Percentiles rank a stretch among this genome's conserved stretches.
These are phyloP conservation scores for Ramazzottius varieornatus DNA, from an alignment of 2,888 invertebrate genomes.

Conservation along the genomic window DNA sequence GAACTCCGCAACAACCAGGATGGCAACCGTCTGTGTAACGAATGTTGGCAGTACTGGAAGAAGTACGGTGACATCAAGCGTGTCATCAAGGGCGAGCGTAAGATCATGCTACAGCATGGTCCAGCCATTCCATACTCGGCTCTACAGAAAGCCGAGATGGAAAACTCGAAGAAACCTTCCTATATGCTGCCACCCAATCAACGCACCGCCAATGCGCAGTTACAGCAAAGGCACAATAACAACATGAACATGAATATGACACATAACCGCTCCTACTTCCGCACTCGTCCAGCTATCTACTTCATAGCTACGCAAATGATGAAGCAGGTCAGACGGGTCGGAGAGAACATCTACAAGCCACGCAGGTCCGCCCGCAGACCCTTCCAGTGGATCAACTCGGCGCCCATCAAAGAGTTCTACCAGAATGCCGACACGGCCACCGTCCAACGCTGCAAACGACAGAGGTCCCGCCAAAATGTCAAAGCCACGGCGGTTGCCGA, in stretches of 20 bases:
- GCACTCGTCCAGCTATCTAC: conserved; percentile 23
- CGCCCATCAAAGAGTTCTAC: conserved; percentile 22
- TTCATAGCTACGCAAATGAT: conserved; percentile 22
- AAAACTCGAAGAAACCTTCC: background rate
- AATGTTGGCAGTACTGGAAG: conserved; percentile 94
- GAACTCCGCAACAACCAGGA: conserved; percentile 33
- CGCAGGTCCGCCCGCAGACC: conserved; percentile 19
- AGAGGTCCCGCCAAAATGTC: background rate
- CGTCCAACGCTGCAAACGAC: conserved; percentile 11
- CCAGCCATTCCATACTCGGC: background rate
- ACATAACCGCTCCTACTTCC: conserved; percentile 20
- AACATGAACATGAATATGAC: background rate
- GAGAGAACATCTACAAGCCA: conserved; percentile 19
- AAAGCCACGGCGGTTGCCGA: background rate
- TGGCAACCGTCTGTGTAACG: conserved; percentile 66
- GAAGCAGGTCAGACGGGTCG: conserved; percentile 20
- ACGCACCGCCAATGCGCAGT: background rate
- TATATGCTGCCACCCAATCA: background rate
- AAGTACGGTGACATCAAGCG: conserved; percentile 80
- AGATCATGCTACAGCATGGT: background rate
- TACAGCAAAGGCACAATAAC: no score
- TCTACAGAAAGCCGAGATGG: background rate
- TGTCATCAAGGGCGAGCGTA: conserved; percentile 11
- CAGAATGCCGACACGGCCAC: conserved; percentile 17
- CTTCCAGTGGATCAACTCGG: conserved; percentile 21